Conservation (phyloP, 1,140 invertebrate species). For the Phocides pigmalion region DNA sequence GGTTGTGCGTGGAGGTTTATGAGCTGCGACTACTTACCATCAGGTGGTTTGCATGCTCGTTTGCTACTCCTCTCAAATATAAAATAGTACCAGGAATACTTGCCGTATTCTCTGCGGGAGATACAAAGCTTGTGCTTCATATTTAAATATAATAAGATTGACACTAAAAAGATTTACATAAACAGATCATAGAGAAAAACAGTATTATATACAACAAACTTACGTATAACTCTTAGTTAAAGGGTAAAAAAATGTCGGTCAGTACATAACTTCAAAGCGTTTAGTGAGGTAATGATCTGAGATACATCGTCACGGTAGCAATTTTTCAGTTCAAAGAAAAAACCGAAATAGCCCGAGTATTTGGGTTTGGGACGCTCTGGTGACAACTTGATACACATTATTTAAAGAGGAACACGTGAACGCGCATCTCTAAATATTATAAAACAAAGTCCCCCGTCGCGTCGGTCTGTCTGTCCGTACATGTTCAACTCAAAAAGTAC, state of each 20-base stretch:
- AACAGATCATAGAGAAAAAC: background rate
- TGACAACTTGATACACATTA: constrained; percentile 27
- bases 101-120: no score
- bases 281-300: constrained; percentile 14
- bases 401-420: constrained; percentile 10
- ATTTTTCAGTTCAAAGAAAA: constrained; percentile 31
- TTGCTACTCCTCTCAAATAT: no score
- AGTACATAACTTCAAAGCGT: constrained; percentile 10
- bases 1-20: no score
- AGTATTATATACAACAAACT: background rate
- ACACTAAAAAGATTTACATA: no score
- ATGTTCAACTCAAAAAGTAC: no score
- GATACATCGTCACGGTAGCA: constrained; percentile 15
- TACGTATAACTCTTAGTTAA: background rate
- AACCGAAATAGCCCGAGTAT: constrained; percentile 22
- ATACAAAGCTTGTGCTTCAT: no score
- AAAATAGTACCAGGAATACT: no score
- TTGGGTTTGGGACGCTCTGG: constrained; percentile 20
- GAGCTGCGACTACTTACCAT: no score
- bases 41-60: no score
- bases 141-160: no score
- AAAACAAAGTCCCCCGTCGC: no score
- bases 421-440: background rate
- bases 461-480: no score
- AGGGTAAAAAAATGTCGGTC: constrained; percentile 9